A percentile compares a stretch with the other conserved stretches of the same genome.
Conservation (phyloP, 2,113 vertebrate species). For the Larimichthys crocea region DNA sequence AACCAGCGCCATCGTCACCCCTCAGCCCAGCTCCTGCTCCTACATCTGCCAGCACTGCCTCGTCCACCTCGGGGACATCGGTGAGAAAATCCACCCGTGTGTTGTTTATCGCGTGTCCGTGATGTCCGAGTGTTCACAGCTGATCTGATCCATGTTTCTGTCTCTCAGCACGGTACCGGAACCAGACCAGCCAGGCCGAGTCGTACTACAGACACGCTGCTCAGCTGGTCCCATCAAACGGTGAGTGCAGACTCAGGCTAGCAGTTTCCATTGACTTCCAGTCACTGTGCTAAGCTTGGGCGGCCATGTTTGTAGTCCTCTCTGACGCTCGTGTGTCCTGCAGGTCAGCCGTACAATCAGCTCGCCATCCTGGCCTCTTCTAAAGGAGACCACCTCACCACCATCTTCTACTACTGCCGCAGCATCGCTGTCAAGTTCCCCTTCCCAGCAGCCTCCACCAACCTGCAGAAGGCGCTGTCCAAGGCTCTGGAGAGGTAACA, state of each 20-base stretch:
- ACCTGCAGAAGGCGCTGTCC: constrained; percentile 99
- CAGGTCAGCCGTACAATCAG: constrained; percentile 99
- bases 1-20: constrained; percentile 94
- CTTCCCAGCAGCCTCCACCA: constrained; percentile 98
- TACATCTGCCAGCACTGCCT: constrained; percentile 99
- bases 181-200: constrained; percentile 99
- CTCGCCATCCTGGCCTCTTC: constrained; percentile 99
- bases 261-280: background rate
- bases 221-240: constrained; percentile 99
- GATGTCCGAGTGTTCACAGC: no score
- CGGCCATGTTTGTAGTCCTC: constrained; percentile 30
- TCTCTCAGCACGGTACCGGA: constrained; percentile 94
- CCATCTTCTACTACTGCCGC: constrained; percentile 99
- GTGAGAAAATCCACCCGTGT: constrained; percentile 80
- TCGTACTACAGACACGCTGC: constrained; percentile 98
- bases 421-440: constrained; percentile 99
- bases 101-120: background rate
- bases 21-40: constrained; percentile 98
- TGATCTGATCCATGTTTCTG: background rate
- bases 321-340: constrained; percentile 17
- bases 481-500: constrained; percentile 97
- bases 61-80: constrained; percentile 98
- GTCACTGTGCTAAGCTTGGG: background rate
- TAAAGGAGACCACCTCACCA: constrained; percentile 99
- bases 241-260: constrained; percentile 80